These are phyloP conservation scores for Drosophila orena DNA, from an alignment of 1,140 invertebrate species.

Conservation along the genomic window DNA sequence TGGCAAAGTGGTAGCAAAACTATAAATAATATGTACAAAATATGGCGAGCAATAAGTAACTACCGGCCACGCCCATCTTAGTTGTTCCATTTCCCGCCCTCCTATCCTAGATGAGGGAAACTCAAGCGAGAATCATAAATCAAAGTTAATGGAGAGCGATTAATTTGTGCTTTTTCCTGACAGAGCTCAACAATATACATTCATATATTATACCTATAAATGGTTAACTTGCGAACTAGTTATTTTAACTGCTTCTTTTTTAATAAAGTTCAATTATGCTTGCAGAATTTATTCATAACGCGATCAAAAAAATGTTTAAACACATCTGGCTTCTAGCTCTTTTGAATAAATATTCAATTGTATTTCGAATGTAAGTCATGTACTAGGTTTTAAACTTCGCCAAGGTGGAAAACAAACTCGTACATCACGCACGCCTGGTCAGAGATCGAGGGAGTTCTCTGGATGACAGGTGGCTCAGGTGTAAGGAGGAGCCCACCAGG, in stretches of 20 bases:
- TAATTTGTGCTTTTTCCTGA: conserved; percentile 59
- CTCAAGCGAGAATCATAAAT: conserved; percentile 57
- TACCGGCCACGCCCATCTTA: conserved; percentile 39
- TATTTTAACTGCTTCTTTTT: too few species aligned
- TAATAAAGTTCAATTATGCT: too few species aligned
- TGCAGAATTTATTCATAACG: too few species aligned
- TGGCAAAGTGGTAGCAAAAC: conserved; percentile 44
- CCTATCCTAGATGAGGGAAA: conserved; percentile 19
- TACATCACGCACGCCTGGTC: conserved; percentile 54
- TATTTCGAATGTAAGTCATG: too few species aligned
- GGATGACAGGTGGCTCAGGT: conserved; percentile 55
- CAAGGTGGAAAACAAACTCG: conserved; percentile 44
- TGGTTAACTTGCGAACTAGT: too few species aligned
- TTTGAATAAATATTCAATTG: too few species aligned
- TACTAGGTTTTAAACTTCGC: background rate
- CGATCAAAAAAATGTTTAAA: too few species aligned
- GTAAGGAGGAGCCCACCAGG: conserved; percentile 14
- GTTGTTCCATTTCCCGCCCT: background rate
- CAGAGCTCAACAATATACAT: conserved; percentile 25
- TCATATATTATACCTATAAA: too few species aligned
- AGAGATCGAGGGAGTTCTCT: conserved; percentile 38
- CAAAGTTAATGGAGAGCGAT: conserved; percentile 74
- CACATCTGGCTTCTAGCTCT: too few species aligned
- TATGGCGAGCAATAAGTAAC: conserved; percentile 61
- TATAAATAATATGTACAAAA: conserved; percentile 74